A percentile compares a stretch with the other conserved stretches of the same genome.
Evolutionary conservation across 2,113 vertebrate species (phyloP).

Genomic region (Ammodytes dubius): DNA sequence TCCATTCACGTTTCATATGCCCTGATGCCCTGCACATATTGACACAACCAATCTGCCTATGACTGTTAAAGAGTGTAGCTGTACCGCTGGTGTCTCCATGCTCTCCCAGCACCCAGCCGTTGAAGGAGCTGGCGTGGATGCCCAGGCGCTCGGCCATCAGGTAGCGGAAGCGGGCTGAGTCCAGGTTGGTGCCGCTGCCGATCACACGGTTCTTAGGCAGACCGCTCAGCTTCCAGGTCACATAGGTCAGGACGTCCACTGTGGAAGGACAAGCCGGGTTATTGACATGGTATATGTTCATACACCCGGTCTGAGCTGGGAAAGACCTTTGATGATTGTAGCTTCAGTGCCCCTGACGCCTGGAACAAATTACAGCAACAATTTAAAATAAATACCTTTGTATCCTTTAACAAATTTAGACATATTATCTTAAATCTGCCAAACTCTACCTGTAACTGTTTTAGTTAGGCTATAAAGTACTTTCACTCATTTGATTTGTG

Average conservation of each 20-base stretch:
- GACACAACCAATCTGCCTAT: background rate
- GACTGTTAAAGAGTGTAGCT: constrained; percentile 54
- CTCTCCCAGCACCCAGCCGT: constrained; percentile 97
- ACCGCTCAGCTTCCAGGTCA: constrained; percentile 99
- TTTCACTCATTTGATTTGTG: too few relatives aligned
- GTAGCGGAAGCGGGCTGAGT: constrained; percentile 95
- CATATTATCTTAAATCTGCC: too few relatives aligned
- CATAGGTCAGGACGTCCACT: constrained; percentile 97
- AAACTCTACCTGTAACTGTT: too few relatives aligned
- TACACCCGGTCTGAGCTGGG: background rate
- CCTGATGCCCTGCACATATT: background rate
- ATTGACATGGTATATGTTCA: background rate
- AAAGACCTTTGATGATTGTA: too few relatives aligned
- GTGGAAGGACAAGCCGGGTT: constrained; percentile 1
- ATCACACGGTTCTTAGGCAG: constrained; percentile 95
- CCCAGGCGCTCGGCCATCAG: constrained; percentile 94
- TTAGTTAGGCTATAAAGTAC: too few relatives aligned
- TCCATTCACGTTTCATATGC: background rate
- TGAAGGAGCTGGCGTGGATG: constrained; percentile 93
- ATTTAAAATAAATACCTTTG: too few relatives aligned
- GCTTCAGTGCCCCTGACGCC: too few relatives aligned
- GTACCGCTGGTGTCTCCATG: constrained; percentile 97
- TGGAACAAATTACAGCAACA: too few relatives aligned
- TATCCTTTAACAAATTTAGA: too few relatives aligned
- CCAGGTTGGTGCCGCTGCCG: constrained; percentile 97